These are phyloP conservation scores for Falco punctatus DNA, from an alignment of 2,113 vertebrate species.

Conservation along the genomic window DNA sequence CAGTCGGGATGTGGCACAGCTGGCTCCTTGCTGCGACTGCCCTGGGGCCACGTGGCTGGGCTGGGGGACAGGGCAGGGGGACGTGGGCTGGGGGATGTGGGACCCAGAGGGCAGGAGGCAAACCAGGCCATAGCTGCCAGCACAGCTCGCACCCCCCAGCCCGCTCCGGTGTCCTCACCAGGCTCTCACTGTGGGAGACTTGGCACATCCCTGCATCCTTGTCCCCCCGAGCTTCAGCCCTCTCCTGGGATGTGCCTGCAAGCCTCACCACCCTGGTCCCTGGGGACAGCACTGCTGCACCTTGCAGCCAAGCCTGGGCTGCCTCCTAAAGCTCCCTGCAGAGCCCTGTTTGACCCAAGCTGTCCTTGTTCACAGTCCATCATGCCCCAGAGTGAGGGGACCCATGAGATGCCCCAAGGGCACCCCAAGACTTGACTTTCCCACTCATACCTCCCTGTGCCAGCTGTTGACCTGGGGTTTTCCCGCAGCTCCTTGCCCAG, in stretches of 20 bases:
- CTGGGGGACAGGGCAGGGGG: neutral
- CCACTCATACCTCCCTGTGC: neutral
- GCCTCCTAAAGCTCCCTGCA: neutral
- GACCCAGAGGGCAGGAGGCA: neutral
- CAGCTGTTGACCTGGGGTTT: fast-evolving
- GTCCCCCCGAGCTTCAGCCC: neutral
- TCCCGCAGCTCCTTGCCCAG: neutral
- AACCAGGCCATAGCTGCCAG: neutral
- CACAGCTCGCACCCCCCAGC: fast-evolving
- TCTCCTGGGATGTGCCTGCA: neutral
- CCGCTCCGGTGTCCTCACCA: fast-evolving
- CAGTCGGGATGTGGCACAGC: no score
- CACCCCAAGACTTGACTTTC: fast-evolving
- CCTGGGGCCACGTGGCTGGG: no score
- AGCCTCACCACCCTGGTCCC: fast-evolving
- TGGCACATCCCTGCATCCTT: neutral
- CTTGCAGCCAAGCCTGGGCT: neutral
- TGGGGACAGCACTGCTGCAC: neutral
- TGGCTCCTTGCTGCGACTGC: neutral
- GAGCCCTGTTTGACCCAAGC: neutral
- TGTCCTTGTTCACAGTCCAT: neutral
- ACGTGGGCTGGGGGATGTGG: neutral
- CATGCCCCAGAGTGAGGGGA: fast-evolving
- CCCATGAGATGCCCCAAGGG: fast-evolving
- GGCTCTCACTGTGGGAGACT: fast-evolving